Base-by-base conservation (phyloP, 64 coral and sea anemone species). In the Trachythela sp. region DNA sequence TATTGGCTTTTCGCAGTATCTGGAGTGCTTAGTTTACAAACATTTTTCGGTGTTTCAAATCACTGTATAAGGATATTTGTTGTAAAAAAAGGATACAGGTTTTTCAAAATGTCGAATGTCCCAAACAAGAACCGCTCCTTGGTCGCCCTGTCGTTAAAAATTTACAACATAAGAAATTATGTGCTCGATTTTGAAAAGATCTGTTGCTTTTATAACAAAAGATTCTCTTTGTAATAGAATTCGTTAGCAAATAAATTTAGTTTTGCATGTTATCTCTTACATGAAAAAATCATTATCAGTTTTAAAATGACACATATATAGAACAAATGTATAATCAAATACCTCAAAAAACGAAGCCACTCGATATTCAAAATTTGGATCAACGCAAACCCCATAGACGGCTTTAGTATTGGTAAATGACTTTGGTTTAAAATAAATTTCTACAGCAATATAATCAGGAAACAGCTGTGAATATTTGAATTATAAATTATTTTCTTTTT, bases 331-430 rank as follows among this genome's bases (percentile, higher is more conserved):
- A 37, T 80, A 5, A 34, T 2, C 20, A 72, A 72, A 72, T 85
- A 98, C 95, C 93, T 94, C 95, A 87, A 91, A 90, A 85, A 94
- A 98, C 11, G 95, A 98, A 22, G 95, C 95, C 51, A 98, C 94
- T 89, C 88, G 86, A 49, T 98, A 85, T 71, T 93, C 95, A 77
- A 91, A 26, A 37, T 91, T 88, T 15, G 95, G 95, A 83, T 98
- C 94, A 54, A 98, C 93, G 68, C 88, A 92, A 13, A 98, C 93
- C 70, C 95, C 95, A 91, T 89, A 89, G 13, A 98, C 94, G 30
- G 95, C 95, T 56, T 94, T 98, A 51, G 95, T 98, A 31, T 93
- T 84, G 35, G 95, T 89, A 31, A 91, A 91, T 89, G 68, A 87
- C 10, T 87, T 83, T 48, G 95, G 91, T n/a, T 89, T 86, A 26